Base-by-base conservation (phyloP, 1,140 invertebrate species). In the Cyphomyrmex costatus region DNA sequence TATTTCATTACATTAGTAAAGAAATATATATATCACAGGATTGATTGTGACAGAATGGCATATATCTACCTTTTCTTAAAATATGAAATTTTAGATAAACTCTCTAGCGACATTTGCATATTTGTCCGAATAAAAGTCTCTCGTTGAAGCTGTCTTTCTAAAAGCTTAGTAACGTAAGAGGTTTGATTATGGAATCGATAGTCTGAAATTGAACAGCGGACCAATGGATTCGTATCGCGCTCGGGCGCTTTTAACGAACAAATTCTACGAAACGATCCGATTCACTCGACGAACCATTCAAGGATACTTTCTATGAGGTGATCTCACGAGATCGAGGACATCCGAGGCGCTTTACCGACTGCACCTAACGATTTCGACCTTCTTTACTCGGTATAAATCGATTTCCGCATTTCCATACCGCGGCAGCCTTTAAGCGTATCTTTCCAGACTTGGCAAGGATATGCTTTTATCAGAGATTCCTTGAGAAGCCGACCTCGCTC, bases 401-500 rank as follows among this genome's bases (percentile, higher is more conserved):
- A 90, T 84, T 77, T 74, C 70, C 49, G 42, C 74, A 79, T 90
- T 90, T 90, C 86, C 89, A 80, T 86, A 84, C n/a, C 74, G 61
- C 58, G 78, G 53, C 78, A 63, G 36, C 66, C 74, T 88, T 84
- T 88, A 86, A 90, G 84, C 83, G 85, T 90, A 90, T 90, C 86
- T 86, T 90, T 86, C 89, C 60, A 33, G 56, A 76, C 73, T 65
- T 84, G 88, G 83, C 88, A 86, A 76, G 83, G 73, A 90, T 90
- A 88, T 78, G 88, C 86, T 90, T 90, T 90, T 90, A 88, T 90
- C 88, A 86, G 76, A 73, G 86, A 88, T 90, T 90, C 86, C 83
- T 90, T 74, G 88, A 80, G 76, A 76, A 73, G 19, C 49, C 71
- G 56, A 60, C 21, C 86, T 65, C 68, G 68, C 86, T 58, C 27